Evolutionary conservation across 2,113 vertebrate genomes (phyloP), one percentile per base, ranked within the genome.

Genomic region (Periophthalmus modestus): DNA sequence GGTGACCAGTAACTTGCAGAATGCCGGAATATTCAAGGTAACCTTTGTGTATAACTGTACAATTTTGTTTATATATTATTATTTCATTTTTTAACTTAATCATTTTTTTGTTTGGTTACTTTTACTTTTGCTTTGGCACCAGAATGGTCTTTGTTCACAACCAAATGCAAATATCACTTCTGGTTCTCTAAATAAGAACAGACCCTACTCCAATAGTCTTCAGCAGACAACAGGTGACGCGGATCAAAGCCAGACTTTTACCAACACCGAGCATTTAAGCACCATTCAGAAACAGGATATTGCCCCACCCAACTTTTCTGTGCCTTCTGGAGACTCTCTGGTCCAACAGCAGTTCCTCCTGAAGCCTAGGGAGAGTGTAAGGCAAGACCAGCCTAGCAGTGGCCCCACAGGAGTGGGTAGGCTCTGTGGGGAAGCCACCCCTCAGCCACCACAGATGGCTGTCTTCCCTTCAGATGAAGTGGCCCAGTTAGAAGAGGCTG

Each of bases 211-310:
- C 78, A 94, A 88, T 85, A 89, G 93, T 73, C 89, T 96, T 89
- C 87, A 96, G 74, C 94, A 93, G 80, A 87, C 96, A 87, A 83
- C 94, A 77, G 85, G 92, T 24, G 96, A 98, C 71, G 92, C 83
- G n/a, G 97, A 98, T 82, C 94, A 94, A 83, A 90, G 94, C 81
- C 94, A 94, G 80, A 72, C 93, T 75, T 98, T 94, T 85, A 90
- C 88, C 78, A 91, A 88, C 65, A 76, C 94, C 66, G 97, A 98
- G 82, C 74, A 92, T 5, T 91, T 98, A 76, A 93, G 91, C 78
- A 94, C 95, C 7, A 96, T 98, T 81, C 96, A 98, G 57, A 93
- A 96, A 0, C 96, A 97, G 85, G 96, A 98, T 82, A 94, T 96
- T 36, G 91, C 95, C 59, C 92, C 94, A 47, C 75, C 92, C 13